Evolutionary conservation across 2,888 invertebrate genomes (phyloP), one percentile per base, ranked within the genome.

Genomic region (Nezara viridula): DNA sequence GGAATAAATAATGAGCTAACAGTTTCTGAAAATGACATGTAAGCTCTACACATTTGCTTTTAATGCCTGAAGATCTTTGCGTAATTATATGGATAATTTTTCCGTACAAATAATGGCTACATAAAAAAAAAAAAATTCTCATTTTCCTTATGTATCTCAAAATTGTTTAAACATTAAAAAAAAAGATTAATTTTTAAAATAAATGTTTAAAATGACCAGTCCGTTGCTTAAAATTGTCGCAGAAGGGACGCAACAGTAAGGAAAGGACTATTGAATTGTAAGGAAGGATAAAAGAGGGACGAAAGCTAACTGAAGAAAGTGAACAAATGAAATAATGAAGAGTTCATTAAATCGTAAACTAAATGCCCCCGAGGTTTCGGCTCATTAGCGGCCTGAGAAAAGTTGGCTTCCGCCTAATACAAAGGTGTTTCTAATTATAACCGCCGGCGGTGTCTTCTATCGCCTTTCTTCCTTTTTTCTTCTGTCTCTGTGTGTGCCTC

Each of bases 381-480:
- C 81, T 81, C 81, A 81, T 81, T 81, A 81, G 81, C 21, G 81
- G 44, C 12, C 12, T 81, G 44, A 44, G 81, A 81, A 81, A 81
- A 81, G 44, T 77, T 50, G 27, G 7, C 37, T 44, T 66, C 44
- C 24, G 6, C 14, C 40, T 60, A 14, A 88, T 77, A 88, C 88
- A 88, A 88, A 88, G 77, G 52, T 81, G 77, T 24, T 14, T 52
- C 88, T 87, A 87, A 87, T 87, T 87, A 60, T 87, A n/a, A 2
- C 87, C 87, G 7, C 85, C 27, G 89, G 89, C 52, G 4, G 10
- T 85, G 44, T 47, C 44, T 77, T 77, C 40, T 77, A 21, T 21
- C 40, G 4, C 10, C 55, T 14, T 16, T n/a, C n/a, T 10, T 44
- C 7, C 14, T 81, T 44, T 81, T n/a, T 81, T 44, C 6, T 5